Base-by-base conservation (phyloP, 2,113 vertebrate species). In the Pteropus alecto region DNA sequence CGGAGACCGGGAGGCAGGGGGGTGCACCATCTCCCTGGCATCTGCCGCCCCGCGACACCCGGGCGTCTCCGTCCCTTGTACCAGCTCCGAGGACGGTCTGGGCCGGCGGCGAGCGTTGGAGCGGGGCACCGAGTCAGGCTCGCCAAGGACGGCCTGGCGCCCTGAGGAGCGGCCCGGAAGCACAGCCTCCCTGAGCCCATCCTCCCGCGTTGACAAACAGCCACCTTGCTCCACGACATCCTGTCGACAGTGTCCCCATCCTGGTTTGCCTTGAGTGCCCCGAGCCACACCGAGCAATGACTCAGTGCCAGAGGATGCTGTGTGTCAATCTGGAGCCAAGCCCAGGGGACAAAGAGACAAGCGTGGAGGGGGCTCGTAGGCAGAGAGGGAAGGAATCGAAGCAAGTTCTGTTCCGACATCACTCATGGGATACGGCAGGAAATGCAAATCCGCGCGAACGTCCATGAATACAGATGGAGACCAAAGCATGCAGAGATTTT, bases 51-150 rank as follows among this genome's bases (percentile, higher is more conserved):
- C 46, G 0, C 5, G 38, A 16, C 1, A 1, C 61, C 2, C 28
- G 0, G 26, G 28, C 6, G 0, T 33, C 38, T 30, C 14, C 1
- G 0, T 56, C 35, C 68, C 68, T 38, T 18, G 48, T 4, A 3
- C 56, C 18, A 12, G 24, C 33, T 22, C 7, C 0, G 35, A 63
- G 51, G 48, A 81, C 2, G 15, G 21, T 7, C 21, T 3, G 9
- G 22, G 74, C 54, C 0, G 0, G 3, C n/a, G 0, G 2, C 0
- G 22, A 9, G 35, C 54, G 28, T n/a, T 1, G 4, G 15, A 1
- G 48, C 15, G 14, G 19, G 5, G 28, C 7, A 0, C 63, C 8
- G 46, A 19, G 21, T 41, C 76, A 2, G 38, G 54, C 65, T 1
- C 10, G 6, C 1, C 1, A 13, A 30, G n/a, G 76, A 16, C 6